These are phyloP conservation scores for Cromileptes altivelis DNA, from an alignment of 2,113 vertebrate species.

Conservation along the genomic window DNA sequence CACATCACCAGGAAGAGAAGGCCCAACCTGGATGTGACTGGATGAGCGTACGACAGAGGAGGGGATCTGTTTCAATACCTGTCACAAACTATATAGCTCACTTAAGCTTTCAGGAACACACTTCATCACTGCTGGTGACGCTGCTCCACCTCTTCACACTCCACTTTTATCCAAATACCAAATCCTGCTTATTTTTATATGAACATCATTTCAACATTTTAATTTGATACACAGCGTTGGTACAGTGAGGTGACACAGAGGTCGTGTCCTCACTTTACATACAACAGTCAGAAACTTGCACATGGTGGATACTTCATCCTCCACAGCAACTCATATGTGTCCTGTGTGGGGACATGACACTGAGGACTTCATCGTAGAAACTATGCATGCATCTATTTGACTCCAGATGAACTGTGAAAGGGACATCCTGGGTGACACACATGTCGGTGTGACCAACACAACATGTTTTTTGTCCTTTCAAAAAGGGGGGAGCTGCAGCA, in stretches of 20 bases:
- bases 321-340: no score
- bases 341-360: no score
- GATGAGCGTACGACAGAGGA: neutral
- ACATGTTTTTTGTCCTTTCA: no score
- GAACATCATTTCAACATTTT: neutral
- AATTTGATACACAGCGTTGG: neutral
- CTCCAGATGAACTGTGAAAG: no score
- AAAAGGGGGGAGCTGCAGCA: no score
- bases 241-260: neutral
- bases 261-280: neutral
- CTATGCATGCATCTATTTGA: no score
- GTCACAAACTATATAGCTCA: neutral
- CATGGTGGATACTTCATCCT: neutral
- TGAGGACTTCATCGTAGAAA: no score
- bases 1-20: neutral
- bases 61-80: conserved; percentile 1
- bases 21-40: conserved; percentile 10
- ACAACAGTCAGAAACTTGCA: no score
- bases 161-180: neutral
- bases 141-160: neutral
- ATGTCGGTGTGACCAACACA: no score
- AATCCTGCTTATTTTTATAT: neutral
- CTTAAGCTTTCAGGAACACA: conserved; percentile 1
- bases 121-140: neutral
- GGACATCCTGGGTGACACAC: no score